These are phyloP conservation scores for Catonia carolina DNA, from an alignment of 2,888 invertebrate species.

Conservation along the genomic window DNA sequence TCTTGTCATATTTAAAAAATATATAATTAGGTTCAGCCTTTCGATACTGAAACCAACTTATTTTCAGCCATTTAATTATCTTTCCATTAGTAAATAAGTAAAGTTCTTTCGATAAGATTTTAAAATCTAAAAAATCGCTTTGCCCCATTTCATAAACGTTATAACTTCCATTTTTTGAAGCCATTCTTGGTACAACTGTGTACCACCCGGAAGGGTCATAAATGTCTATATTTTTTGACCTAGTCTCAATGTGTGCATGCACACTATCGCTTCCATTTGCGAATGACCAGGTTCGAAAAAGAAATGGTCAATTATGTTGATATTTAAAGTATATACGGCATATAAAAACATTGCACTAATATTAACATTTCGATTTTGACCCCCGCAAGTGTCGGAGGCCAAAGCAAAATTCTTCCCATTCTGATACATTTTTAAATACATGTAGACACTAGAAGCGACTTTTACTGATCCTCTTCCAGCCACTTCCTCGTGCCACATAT, in stretches of 20 bases:
- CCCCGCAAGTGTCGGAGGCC: constrained; percentile 1
- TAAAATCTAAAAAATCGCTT: constrained; percentile 9
- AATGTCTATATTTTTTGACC: not conserved
- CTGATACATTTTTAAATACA: not conserved
- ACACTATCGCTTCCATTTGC: constrained; percentile 11
- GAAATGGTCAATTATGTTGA: constrained; percentile 4
- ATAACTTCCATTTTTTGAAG: constrained; percentile 6
- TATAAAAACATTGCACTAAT: constrained; percentile 3
- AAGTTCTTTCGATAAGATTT: not conserved
- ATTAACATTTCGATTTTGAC: too few relatives aligned
- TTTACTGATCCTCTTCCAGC: constrained; percentile 10
- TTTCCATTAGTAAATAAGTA: constrained; percentile 1
- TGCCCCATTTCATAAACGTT: not conserved
- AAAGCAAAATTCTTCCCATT: not conserved
- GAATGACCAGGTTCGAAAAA: constrained; percentile 17
- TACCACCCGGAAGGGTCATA: constrained; percentile 12
- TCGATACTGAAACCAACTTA: constrained; percentile 7
- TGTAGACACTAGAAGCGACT: constrained; percentile 3
- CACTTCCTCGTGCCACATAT: not conserved
- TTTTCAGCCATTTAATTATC: constrained; percentile 2
- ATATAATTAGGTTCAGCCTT: constrained; percentile 11
- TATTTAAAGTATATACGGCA: constrained; percentile 4
- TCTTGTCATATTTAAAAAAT: constrained; percentile 14
- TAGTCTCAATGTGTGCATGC: constrained; percentile 9
- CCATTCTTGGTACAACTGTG: constrained; percentile 10